These are phyloP conservation scores for Drosophila grimshawi DNA, from an alignment of 1,140 invertebrate genomes.

Conservation along the genomic window DNA sequence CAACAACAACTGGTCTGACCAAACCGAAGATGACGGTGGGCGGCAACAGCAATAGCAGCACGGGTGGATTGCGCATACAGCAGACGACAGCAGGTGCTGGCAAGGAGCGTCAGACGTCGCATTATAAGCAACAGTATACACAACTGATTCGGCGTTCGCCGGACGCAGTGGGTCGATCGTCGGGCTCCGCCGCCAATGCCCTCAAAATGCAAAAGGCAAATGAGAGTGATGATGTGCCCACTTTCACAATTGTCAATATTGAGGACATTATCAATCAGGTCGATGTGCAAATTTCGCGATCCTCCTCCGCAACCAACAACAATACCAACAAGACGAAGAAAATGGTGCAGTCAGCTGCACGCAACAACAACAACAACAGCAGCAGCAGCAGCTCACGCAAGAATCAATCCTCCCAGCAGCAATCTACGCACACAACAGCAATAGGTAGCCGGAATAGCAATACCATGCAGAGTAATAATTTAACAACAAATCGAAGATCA, in stretches of 20 bases:
- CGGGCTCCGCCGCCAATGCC: background rate
- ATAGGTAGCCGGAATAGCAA: slow-evolving; percentile 10
- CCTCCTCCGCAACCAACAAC: slow-evolving; percentile 17
- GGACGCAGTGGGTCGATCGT: background rate
- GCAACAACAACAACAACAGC: slow-evolving; percentile 28
- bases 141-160: background rate
- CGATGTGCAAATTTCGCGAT: slow-evolving; percentile 73
- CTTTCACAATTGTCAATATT: slow-evolving; percentile 84
- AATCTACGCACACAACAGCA: slow-evolving; percentile 18
- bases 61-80: slow-evolving; percentile 17
- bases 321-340: slow-evolving; percentile 7
- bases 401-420: slow-evolving; percentile 22
- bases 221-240: slow-evolving; percentile 64
- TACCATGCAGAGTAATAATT: slow-evolving; percentile 17
- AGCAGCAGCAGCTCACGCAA: slow-evolving; percentile 15
- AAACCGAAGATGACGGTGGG: slow-evolving; percentile 26
- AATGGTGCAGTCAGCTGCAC: background rate
- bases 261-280: slow-evolving; percentile 83
- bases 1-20: slow-evolving; percentile 7
- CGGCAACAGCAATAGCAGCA: slow-evolving; percentile 9
- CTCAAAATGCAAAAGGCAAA: slow-evolving; percentile 24
- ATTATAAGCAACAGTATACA: slow-evolving; percentile 9
- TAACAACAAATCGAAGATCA: slow-evolving; percentile 1
- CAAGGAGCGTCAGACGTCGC: background rate
- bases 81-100: slow-evolving; percentile 10